Percentiles rank a stretch among this genome's conserved stretches.
phyloP scores from a whole-genome alignment of 2,888 invertebrate species.

The Trypoxylon attenuatum region DNA sequence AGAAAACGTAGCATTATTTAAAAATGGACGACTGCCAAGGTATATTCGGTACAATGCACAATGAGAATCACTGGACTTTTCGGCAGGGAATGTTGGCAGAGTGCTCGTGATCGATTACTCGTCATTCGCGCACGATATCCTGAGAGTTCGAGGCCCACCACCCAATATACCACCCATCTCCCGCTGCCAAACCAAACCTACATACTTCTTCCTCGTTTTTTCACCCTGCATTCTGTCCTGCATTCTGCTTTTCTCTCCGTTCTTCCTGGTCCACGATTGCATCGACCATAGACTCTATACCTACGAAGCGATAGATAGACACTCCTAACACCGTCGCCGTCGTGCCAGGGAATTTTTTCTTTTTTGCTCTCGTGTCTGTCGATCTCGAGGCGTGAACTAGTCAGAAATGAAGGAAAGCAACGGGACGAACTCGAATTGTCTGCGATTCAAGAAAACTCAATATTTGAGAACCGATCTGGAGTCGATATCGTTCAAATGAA shows the following conservation, averaged over 20 bases:
- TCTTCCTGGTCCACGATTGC: slow-evolving; percentile 30
- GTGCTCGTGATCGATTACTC: slow-evolving; percentile 73
- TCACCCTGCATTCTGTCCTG: background rate
- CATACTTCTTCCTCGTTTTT: slow-evolving; percentile 58
- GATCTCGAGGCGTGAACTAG: background rate
- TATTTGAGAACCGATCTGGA: too few relatives aligned
- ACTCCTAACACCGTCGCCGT: slow-evolving; percentile 33
- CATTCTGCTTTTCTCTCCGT: slow-evolving; percentile 7
- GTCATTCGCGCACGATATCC: slow-evolving; percentile 68
- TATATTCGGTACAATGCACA: slow-evolving; percentile 1
- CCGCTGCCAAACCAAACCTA: slow-evolving; percentile 65
- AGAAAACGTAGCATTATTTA: background rate
- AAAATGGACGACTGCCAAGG: background rate
- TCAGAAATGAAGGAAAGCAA: too few relatives aligned
- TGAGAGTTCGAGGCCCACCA: slow-evolving; percentile 64
- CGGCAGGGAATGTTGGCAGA: slow-evolving; percentile 66
- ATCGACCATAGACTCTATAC: slow-evolving; percentile 16
- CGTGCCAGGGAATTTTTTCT: slow-evolving; percentile 19
- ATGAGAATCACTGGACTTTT: slow-evolving; percentile 56
- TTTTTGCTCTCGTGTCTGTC: slow-evolving; percentile 15
- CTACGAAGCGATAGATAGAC: slow-evolving; percentile 21
- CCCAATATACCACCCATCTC: slow-evolving; percentile 59
- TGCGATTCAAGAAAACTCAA: too few relatives aligned
- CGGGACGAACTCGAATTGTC: too few relatives aligned
- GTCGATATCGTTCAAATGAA: too few relatives aligned